Base-by-base conservation (phyloP, 2,888 invertebrate species). In the Elysia crispata region DNA sequence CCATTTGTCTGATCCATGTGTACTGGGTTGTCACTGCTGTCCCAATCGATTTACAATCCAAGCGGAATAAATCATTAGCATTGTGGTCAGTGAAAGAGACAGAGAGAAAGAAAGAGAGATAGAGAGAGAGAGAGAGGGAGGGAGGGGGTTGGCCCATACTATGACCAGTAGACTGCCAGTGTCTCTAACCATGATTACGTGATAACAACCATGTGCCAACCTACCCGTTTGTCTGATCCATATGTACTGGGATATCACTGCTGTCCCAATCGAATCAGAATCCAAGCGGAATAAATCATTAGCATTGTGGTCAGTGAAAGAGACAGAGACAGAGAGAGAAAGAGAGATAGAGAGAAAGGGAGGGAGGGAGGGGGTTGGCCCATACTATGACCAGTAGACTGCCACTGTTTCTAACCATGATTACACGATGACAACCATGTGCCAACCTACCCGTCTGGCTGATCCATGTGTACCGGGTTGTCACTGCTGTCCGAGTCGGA, bases 401-500 rank as follows among this genome's bases (percentile, higher is more conserved):
- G n/a, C 31, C 11, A 3, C 5, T 0, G 6, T 69, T 13, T n/a
- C n/a, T 25, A 31, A 31, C 28, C 49, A 41, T 13, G 18, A 23
- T n/a, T n/a, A 25, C 77, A 57, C 70, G 70, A n/a, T 1, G 5
- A 77, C 30, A 57, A 57, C 57, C 23, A n/a, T 31, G n/a, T 25
- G 18, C 5, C 25, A 28, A 74, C 79, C 28, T 80, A 75, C 75
- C 75, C 75, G 11, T 80, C 80, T n/a, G 62, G 13, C 0, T 70
- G 28, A 75, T 76, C 76, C 69, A 80, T 75, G 28, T 67, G 30
- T 66, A 67, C 60, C 15, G 78, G 78, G 73, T 62, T 73, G 41
- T 78, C 78, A 31, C 78, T 78, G 73, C 72, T 76, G 50, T 76
- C 76, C 23, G 62, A 74, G 49, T 81, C 72, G 41, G 76, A 73